Evolutionary conservation across 2,797 vertebrate genomes (phyloP).

Genomic region (Pelodytes ibericus): DNA sequence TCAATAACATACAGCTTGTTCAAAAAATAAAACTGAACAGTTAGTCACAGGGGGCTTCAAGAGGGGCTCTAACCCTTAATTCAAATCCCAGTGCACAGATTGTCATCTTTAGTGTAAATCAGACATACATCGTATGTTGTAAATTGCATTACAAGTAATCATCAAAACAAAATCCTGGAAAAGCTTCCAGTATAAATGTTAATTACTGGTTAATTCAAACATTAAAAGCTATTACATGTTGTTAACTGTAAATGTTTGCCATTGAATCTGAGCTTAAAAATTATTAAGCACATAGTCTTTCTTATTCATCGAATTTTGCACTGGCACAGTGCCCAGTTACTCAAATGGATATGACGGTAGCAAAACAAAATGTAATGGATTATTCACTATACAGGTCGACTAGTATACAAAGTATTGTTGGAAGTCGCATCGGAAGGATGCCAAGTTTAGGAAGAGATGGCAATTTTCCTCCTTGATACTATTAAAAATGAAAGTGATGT

Average conservation of each 20-base stretch:
- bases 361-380: conserved; percentile 23
- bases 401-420: not conserved
- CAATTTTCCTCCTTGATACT: not conserved
- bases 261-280: not conserved
- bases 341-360: not conserved
- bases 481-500: not conserved
- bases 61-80: too few relatives aligned
- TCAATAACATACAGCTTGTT: too few relatives aligned
- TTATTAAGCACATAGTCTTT: not conserved
- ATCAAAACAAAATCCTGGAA: not conserved
- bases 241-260: not conserved
- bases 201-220: conserved; percentile 26
- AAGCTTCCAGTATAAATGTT: not conserved
- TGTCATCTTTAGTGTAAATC: too few relatives aligned
- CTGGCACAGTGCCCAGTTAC: conserved; percentile 17
- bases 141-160: too few relatives aligned
- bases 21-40: too few relatives aligned
- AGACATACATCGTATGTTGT: too few relatives aligned
- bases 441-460: not conserved
- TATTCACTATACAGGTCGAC: conserved; percentile 14
- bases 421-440: not conserved
- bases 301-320: conserved; percentile 9
- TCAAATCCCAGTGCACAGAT: too few relatives aligned
- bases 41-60: too few relatives aligned
- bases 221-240: conserved; percentile 15